phyloP scores from a whole-genome alignment of 1,140 invertebrate genomes.

The Acromyrmex charruanus region DNA sequence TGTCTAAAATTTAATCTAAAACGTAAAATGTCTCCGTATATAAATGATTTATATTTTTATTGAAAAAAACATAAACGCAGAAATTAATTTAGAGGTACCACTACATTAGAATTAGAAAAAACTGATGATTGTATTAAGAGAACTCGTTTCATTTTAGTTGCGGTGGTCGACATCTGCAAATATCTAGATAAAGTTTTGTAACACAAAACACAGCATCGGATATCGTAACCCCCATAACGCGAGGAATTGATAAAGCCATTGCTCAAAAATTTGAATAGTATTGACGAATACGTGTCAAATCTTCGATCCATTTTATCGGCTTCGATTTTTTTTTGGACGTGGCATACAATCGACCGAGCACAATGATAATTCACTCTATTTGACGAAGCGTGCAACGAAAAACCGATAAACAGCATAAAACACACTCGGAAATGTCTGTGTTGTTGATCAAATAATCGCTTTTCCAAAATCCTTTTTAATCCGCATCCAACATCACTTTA shows the following conservation, averaged over 20 bases:
- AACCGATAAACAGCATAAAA: constrained; percentile 15
- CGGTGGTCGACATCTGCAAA: constrained; percentile 3
- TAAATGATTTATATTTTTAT: constrained; percentile 6
- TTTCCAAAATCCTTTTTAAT: constrained; percentile 51
- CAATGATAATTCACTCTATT: constrained; percentile 47
- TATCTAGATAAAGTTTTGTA: constrained; percentile 24
- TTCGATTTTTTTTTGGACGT: not conserved
- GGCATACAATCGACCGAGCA: not conserved
- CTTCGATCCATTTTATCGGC: constrained; percentile 36
- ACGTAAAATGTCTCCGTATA: not conserved
- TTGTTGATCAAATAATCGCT: constrained; percentile 27
- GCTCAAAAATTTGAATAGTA: constrained; percentile 14
- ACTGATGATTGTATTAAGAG: not conserved
- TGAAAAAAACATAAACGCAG: not conserved
- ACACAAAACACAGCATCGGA: not conserved
- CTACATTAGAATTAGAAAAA: not conserved
- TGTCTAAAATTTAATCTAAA: not conserved
- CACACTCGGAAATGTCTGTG: not conserved
- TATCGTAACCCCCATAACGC: constrained; percentile 50
- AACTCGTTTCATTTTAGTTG: constrained; percentile 3
- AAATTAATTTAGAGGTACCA: not conserved
- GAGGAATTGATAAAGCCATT: constrained; percentile 43
- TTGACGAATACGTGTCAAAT: constrained; percentile 27
- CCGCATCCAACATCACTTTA: not conserved
- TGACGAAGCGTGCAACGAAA: constrained; percentile 11